Conservation (phyloP, 1,140 invertebrate species). For the Sminthurides bifidus region DNA sequence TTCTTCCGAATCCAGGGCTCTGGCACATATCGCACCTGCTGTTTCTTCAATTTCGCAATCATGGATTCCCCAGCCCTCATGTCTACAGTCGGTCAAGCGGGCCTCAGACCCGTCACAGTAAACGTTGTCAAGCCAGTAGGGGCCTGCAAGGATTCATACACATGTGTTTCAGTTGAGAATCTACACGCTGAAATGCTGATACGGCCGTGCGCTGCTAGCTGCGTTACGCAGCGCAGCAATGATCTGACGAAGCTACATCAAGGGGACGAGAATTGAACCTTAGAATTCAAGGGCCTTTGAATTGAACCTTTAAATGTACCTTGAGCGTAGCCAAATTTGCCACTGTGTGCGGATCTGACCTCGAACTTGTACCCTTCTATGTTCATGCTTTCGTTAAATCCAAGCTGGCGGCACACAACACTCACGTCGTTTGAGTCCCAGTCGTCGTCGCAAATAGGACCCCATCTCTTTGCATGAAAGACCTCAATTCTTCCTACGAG, state of each 20-base stretch:
- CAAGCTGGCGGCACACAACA: conserved; percentile 68
- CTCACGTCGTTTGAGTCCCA: conserved; percentile 58
- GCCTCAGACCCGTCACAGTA: conserved; percentile 67
- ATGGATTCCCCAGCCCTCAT: conserved; percentile 66
- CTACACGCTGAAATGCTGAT: neutral
- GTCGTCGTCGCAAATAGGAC: conserved; percentile 81
- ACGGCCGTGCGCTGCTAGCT: neutral
- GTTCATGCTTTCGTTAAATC: conserved; percentile 45
- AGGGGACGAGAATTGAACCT: neutral
- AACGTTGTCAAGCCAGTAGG: conserved; percentile 80
- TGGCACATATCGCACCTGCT: conserved; percentile 62
- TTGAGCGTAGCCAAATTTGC: conserved; percentile 58
- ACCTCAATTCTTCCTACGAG: conserved; percentile 73
- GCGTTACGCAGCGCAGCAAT: neutral
- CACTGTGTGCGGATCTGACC: conserved; percentile 51
- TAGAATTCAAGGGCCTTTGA: neutral
- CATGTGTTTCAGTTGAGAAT: neutral
- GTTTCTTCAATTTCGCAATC: conserved; percentile 66
- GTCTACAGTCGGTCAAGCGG: conserved; percentile 57
- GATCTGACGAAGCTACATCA: neutral
- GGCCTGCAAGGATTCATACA: conserved; percentile 42
- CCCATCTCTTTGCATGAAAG: conserved; percentile 70
- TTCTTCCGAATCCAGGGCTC: conserved; percentile 16
- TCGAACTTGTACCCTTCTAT: conserved; percentile 25
- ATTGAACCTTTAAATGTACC: conserved; percentile 42